Conservation (phyloP, 1,140 invertebrate species). For the Fragariocoptes setiger region DNA sequence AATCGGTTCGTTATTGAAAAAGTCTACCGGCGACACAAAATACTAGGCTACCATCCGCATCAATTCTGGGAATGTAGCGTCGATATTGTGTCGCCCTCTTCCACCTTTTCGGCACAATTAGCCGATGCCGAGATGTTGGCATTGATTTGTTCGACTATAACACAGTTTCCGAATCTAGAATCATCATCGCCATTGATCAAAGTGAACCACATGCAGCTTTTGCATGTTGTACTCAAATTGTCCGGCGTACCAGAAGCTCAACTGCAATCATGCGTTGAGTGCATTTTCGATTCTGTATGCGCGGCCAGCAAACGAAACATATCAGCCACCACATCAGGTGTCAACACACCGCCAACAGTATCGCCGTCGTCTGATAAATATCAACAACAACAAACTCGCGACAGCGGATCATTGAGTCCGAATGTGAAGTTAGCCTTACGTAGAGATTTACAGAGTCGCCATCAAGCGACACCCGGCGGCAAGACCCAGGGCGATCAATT, state of each 20-base stretch:
- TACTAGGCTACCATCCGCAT: slow-evolving; percentile 48
- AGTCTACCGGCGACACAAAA: slow-evolving; percentile 50
- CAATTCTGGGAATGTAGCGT: slow-evolving; percentile 69
- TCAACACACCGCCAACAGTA: too few species aligned
- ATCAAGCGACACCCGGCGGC: background rate
- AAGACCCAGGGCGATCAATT: background rate
- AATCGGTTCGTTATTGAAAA: slow-evolving; percentile 52
- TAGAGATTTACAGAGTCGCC: background rate
- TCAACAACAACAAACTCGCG: background rate
- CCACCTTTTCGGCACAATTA: slow-evolving; percentile 23
- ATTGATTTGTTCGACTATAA: slow-evolving; percentile 38
- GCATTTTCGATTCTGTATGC: slow-evolving; percentile 5
- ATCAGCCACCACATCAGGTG: background rate
- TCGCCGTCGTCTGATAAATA: background rate
- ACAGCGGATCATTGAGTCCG: background rate
- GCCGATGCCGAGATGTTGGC: slow-evolving; percentile 54
- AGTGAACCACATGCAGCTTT: slow-evolving; percentile 45
- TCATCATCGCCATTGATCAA: slow-evolving; percentile 35
- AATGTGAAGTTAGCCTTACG: background rate
- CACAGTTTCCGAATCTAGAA: slow-evolving; percentile 29
- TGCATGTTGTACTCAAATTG: slow-evolving; percentile 40
- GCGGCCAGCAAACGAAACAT: slow-evolving; percentile 1
- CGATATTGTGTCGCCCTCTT: slow-evolving; percentile 40
- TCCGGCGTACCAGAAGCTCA: slow-evolving; percentile 41
- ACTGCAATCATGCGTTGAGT: slow-evolving; percentile 24